Base-by-base conservation (phyloP, 2,113 vertebrate species). In the Guaruba guarouba region DNA sequence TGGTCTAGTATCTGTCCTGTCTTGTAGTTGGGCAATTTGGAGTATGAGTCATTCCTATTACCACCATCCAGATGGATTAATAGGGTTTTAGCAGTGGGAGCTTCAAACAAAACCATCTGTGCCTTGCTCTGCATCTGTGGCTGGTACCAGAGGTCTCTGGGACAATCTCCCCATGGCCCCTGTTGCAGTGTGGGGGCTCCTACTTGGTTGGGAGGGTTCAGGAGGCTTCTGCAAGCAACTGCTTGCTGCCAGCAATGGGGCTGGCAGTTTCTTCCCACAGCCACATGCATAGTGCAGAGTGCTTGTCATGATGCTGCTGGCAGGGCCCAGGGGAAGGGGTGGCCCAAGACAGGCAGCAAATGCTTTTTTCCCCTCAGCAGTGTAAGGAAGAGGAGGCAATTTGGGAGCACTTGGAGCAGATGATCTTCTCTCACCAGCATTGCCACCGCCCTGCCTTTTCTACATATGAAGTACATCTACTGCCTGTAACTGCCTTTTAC, bases 141-240 rank as follows among this genome's bases (percentile, higher is more conserved):
- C 29, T n/a, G 57, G 62, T 1, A 0, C 73, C 61, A 73, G 61
- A 57, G 43, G 33, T 13, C 27, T 28, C 27, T 28, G 48, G 33
- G 57, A 11, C 63, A 28, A 61, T 9, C 33, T 52, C 44, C 46
- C 63, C 54, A 1, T 5, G 25, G 27, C 5, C 16, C 48, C 37
- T 12, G 19, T 17, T 3, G 2, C 24, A 54, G 52, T 4, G 2
- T 2, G 2, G 5, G n/a, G n/a, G 70, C 6, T 78, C 25, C 74
- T n/a, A 18, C 39, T 33, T 9, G 28, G 2, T 35, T 51, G 15
- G 27, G 37, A 82, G 51, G 28, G 22, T 7, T 49, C 61, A 27
- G 27, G 9, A 22, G 43, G 33, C 27, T 68, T 33, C 37, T 48
- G 13, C 27, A 67, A n/a, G 29, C 3, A 19, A 4, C 25, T 41